Evolutionary conservation across 1,140 invertebrate genomes (phyloP).

Genomic region (Helicoverpa zea): DNA sequence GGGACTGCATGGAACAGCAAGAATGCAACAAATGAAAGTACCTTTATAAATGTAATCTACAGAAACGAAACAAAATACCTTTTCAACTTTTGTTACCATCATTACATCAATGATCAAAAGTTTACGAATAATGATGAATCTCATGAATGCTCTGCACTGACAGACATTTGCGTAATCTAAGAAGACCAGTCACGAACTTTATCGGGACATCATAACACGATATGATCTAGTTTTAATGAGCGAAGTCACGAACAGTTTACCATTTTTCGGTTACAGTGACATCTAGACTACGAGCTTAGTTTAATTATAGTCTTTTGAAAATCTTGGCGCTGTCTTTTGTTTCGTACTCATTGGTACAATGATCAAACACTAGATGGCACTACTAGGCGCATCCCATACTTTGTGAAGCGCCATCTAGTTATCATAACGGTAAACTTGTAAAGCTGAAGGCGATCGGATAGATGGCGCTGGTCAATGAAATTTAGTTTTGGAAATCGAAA

Average conservation of each 20-base stretch:
- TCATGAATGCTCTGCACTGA: neutral
- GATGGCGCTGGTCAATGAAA: neutral
- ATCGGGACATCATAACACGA: neutral
- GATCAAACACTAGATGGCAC: conserved; percentile 4
- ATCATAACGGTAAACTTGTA: neutral
- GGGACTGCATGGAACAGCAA: no score
- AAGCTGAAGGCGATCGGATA: neutral
- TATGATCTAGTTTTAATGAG: conserved; percentile 9
- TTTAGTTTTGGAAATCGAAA: neutral
- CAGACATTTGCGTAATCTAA: conserved; percentile 29
- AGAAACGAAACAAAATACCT: no score
- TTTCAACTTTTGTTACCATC: no score
- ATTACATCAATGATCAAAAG: no score
- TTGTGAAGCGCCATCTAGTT: neutral
- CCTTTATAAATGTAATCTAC: no score
- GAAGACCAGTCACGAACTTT: neutral
- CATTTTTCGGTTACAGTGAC: neutral
- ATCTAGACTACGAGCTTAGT: neutral
- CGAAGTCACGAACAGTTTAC: neutral
- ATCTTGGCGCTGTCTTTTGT: neutral
- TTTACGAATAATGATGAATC: neutral
- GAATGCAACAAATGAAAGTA: no score
- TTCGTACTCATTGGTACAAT: neutral
- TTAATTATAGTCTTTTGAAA: neutral
- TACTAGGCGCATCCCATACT: neutral